Percentiles rank a stretch among this genome's conserved stretches.
Conservation (phyloP, 2,888 invertebrate genomes). For the Branchinecta sandiegonensis region DNA sequence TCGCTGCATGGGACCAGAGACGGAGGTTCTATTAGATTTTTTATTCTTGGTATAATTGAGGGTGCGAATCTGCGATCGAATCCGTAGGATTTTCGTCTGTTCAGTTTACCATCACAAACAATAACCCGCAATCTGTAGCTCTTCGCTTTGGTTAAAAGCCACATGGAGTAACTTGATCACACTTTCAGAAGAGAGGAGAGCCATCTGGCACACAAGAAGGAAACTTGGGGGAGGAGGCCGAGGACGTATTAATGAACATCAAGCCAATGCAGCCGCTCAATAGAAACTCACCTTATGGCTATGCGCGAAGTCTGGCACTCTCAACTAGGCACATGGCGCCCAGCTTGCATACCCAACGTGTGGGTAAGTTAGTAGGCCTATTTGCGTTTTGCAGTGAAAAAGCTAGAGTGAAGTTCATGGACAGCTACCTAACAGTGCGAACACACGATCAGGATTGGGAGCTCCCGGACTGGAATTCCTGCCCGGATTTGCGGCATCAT, state of each 20-base stretch:
- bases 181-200: not conserved
- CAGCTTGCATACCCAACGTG: not conserved
- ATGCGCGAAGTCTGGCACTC: slow-evolving; percentile 5
- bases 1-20: too few relatives aligned
- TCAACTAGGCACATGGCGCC: slow-evolving; percentile 1
- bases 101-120: too few relatives aligned
- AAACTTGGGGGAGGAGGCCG: slow-evolving; percentile 41
- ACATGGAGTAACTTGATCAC: not conserved
- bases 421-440: too few relatives aligned
- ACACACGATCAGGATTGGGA: too few relatives aligned
- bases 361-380: not conserved
- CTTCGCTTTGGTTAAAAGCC: not conserved
- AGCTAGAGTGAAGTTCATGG: too few relatives aligned
- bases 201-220: slow-evolving; percentile 13
- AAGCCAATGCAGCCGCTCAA: slow-evolving; percentile 78
- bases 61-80: too few relatives aligned
- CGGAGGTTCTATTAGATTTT: too few relatives aligned
- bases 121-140: not conserved
- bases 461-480: too few relatives aligned
- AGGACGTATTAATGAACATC: slow-evolving; percentile 54
- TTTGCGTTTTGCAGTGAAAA: too few relatives aligned
- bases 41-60: too few relatives aligned
- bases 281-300: slow-evolving; percentile 2
- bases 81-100: too few relatives aligned
- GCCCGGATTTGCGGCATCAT: too few relatives aligned